Conservation (phyloP, 2,113 vertebrate species). For the Macroglossus sobrinus region DNA sequence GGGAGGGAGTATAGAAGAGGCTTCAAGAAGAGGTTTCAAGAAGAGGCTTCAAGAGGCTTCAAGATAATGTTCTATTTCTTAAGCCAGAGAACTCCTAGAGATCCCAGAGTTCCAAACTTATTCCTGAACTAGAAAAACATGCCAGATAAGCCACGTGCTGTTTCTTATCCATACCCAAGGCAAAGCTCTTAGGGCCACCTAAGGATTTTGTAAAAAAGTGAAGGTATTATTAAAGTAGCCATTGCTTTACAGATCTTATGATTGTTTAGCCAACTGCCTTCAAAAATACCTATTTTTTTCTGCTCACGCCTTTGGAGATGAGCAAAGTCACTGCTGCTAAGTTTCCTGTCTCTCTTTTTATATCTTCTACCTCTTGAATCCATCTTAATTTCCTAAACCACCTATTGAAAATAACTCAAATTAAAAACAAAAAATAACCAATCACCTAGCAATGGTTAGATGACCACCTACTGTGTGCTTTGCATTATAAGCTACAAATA, state of each 20-base stretch:
- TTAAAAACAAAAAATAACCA: background rate
- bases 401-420: background rate
- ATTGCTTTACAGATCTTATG: background rate
- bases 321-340: background rate
- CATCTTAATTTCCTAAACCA: background rate
- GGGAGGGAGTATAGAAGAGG: background rate
- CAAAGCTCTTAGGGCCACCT: background rate
- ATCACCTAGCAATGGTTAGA: background rate
- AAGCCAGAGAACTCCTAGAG: background rate
- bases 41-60: background rate
- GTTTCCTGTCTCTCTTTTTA: background rate
- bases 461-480: background rate
- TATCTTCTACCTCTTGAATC: background rate
- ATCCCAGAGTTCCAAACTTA: background rate
- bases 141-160: background rate
- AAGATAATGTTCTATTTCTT: background rate
- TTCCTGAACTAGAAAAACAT: background rate
- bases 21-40: background rate
- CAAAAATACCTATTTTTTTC: background rate
- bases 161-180: background rate
- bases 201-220: slow-evolving; percentile 12
- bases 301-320: background rate
- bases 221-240: background rate
- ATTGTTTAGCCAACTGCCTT: slow-evolving; percentile 5
- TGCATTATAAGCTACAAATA: background rate